phyloP scores from a whole-genome alignment of 1,140 invertebrate genomes.

The Ostrea edulis region DNA sequence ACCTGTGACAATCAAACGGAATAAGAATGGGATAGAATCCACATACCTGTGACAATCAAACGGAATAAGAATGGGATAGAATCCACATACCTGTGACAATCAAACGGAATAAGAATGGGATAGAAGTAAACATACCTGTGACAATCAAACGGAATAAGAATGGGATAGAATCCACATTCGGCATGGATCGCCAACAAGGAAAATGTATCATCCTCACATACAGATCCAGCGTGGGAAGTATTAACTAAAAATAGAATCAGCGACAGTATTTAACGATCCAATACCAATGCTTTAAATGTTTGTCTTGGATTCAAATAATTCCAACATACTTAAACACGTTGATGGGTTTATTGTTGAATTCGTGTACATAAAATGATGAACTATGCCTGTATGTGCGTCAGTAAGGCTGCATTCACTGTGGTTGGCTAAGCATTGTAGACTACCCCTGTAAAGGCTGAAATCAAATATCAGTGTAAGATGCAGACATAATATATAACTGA shows the following conservation, averaged over 20 bases:
- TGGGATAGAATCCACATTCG: constrained; percentile 1
- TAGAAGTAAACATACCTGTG: not conserved
- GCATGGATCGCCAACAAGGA: not conserved
- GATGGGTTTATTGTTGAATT: not conserved
- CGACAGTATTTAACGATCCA: no score
- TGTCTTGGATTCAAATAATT: not conserved
- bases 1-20: no score
- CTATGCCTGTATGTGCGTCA: not conserved
- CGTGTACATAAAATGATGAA: not conserved
- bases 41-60: no score
- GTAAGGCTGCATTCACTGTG: not conserved
- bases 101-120: no score
- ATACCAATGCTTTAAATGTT: not conserved
- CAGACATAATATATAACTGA: no score
- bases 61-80: no score
- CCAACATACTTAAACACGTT: not conserved
- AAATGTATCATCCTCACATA: not conserved
- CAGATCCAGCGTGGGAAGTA: not conserved
- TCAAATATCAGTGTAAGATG: not conserved
- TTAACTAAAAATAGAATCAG: not conserved
- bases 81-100: no score
- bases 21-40: no score
- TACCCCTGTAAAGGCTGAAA: not conserved
- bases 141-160: constrained; percentile 5
- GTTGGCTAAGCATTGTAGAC: not conserved